phyloP scores from a whole-genome alignment of 2,113 vertebrate genomes.

The Aleadryas rufinucha region DNA sequence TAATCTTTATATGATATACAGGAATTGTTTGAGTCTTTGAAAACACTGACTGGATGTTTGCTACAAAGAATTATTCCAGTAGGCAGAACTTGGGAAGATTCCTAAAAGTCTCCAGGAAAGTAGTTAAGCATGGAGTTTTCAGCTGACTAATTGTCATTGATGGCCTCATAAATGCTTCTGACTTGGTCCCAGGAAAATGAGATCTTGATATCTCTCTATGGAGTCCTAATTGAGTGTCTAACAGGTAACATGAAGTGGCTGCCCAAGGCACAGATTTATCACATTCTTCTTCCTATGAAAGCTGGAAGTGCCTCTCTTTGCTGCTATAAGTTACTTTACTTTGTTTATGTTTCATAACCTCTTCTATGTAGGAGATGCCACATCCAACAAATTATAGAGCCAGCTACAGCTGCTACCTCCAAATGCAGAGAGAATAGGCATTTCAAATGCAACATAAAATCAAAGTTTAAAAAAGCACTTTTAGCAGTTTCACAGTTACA shows the following conservation, averaged over 20 bases:
- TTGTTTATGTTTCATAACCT: not conserved
- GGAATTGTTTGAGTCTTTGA: not conserved
- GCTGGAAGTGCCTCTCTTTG: not conserved
- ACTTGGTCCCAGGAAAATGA: not conserved
- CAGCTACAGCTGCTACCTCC: constrained; percentile 12
- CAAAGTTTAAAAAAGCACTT: not conserved
- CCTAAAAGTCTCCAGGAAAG: not conserved
- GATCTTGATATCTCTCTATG: not conserved
- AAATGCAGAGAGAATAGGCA: not conserved
- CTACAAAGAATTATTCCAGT: not conserved
- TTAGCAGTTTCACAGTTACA: not conserved
- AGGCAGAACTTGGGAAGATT: not conserved
- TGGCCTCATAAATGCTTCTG: not conserved
- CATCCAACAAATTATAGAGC: not conserved
- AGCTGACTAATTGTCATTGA: not conserved
- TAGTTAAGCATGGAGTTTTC: not conserved
- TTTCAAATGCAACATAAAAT: not conserved
- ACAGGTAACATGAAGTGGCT: not conserved
- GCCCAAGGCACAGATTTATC: not conserved
- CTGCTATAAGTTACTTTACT: not conserved
- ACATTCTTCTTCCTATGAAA: not conserved
- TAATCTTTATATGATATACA: not conserved
- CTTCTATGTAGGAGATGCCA: not conserved
- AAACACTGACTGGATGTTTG: not conserved
- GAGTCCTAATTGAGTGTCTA: not conserved